Evolutionary conservation across 2,888 invertebrate genomes (phyloP), one percentile per base, ranked within the genome.

Genomic region (Uloborus plumipes): DNA sequence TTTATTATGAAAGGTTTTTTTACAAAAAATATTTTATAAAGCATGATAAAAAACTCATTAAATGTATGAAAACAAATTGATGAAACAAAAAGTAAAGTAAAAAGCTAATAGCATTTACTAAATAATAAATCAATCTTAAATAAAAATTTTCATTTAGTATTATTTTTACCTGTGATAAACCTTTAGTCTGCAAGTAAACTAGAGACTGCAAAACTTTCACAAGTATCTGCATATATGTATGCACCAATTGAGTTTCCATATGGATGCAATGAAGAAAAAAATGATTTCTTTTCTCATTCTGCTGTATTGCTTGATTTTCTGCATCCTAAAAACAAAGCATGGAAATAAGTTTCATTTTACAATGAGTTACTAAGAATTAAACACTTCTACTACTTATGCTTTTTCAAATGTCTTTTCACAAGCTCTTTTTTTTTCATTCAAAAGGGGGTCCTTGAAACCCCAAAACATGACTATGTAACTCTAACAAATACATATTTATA

Each of bases 261-360:
- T 89, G 89, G n/a, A 89, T 86, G 82, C 89, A 89, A 85, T 89
- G 88, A 47, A 89, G 86, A 59, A 89, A 89, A 85, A 88, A 89
- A 84, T 88, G 88, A 85, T 89, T 89, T 20, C 89, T 86, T 84
- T 89, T 89, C 85, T 89, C 89, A 88, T 89, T 70, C 39, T 65
- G 77, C 47, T 85, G 81, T 16, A 73, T 51, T 26, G 85, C 83
- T 80, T 84, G 79, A 62, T 83, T 84, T 80, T 76, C 80, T 16
- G 85, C 83, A 69, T 83, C 83, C 87, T 84, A 55, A 7, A 49
- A 55, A 4, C 16, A 20, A 31, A 20, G 22, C 7, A 15, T 18
- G 4, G 9, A 20, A 55, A n/a, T 2, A 55, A 18, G 16, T n/a
- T 11, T 15, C 4, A 55, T 3, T 55, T 55, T 26, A 26, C 26